Conservation (phyloP, 1,140 invertebrate genomes). For the Leptinotarsa defecta region DNA sequence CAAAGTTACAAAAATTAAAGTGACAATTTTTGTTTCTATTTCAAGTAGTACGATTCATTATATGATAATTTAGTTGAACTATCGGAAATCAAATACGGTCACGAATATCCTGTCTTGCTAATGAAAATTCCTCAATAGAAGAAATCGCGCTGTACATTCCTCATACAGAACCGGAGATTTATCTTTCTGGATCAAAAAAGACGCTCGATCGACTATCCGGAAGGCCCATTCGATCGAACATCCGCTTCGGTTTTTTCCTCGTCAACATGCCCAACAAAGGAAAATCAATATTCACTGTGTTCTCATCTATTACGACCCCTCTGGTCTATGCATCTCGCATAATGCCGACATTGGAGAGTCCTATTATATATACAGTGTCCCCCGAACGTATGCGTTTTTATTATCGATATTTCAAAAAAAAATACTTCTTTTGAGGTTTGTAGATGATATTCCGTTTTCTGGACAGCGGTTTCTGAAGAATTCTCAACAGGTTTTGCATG, state of each 20-base stretch:
- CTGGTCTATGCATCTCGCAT: not conserved
- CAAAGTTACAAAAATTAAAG: too few relatives aligned
- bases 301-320: not conserved
- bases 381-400: not conserved
- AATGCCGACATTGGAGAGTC: not conserved
- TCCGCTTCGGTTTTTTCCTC: not conserved
- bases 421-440: too few relatives aligned
- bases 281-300: not conserved
- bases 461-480: too few relatives aligned
- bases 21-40: too few relatives aligned
- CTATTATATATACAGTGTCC: not conserved
- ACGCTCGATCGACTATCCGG: not conserved
- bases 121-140: not conserved
- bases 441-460: too few relatives aligned
- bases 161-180: not conserved
- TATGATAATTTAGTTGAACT: too few relatives aligned
- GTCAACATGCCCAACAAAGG: conserved; percentile 4
- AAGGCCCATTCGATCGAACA: not conserved
- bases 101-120: too few relatives aligned
- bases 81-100: too few relatives aligned
- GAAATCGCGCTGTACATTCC: not conserved
- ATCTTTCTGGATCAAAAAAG: not conserved
- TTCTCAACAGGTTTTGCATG: too few relatives aligned
- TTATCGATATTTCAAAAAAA: too few relatives aligned
- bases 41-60: too few relatives aligned